Conservation (phyloP, 1,140 invertebrate genomes). For the Diachasmimorpha longicaudata region DNA sequence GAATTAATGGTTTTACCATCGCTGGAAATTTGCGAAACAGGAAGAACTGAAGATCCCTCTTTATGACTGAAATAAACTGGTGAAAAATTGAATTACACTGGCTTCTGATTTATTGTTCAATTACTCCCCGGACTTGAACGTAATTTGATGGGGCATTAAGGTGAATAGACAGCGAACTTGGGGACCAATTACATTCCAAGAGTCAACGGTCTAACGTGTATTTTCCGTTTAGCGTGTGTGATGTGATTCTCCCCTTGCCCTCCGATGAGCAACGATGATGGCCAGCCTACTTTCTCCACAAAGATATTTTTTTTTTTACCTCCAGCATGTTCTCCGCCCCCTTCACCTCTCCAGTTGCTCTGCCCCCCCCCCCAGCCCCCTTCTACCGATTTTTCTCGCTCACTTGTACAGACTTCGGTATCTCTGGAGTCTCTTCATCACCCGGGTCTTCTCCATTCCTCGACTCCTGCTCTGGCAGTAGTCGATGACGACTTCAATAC, state of each 20-base stretch:
- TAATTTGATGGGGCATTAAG: background rate
- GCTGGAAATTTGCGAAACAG: no score
- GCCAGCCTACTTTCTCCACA: slow-evolving; percentile 29
- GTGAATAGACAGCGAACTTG: background rate
- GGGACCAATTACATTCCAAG: background rate
- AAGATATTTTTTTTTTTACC: slow-evolving; percentile 6
- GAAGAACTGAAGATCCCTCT: no score
- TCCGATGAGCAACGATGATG: background rate
- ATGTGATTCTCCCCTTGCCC: background rate
- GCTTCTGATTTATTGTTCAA: background rate
- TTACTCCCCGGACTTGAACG: background rate
- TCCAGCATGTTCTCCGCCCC: background rate
- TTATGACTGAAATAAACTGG: background rate
- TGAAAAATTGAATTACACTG: background rate
- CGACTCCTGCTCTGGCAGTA: background rate
- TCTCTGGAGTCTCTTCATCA: background rate
- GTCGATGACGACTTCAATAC: slow-evolving; percentile 2
- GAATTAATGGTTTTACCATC: no score
- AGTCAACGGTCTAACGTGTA: background rate
- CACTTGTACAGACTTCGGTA: background rate
- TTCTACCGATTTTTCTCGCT: background rate
- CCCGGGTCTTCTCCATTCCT: slow-evolving; percentile 6
- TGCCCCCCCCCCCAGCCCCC: slow-evolving; percentile 1
- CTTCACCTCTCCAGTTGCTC: background rate
- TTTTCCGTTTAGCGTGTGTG: background rate